Evolutionary conservation across 1,140 invertebrate genomes (phyloP).

Genomic region (Drosophila miranda): DNA sequence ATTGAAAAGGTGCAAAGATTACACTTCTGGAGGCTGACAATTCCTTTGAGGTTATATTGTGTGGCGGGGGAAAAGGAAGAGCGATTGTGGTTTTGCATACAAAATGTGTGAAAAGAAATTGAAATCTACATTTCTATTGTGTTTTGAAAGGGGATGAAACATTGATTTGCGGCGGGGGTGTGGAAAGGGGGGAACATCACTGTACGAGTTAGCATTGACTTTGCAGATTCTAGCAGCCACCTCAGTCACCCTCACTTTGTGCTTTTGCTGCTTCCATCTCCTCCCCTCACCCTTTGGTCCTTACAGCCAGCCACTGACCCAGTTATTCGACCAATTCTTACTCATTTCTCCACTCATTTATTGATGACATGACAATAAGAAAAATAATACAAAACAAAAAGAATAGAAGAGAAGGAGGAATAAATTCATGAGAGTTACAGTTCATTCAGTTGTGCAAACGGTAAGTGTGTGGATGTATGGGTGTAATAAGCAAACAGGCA

Average conservation of each 20-base stretch:
- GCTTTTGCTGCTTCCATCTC: no score
- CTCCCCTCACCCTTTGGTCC: no score
- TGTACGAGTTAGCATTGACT: no score
- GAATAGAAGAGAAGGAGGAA: conserved; percentile 3
- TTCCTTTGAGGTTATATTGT: conserved; percentile 71
- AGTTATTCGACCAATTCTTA: conserved; percentile 35
- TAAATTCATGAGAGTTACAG: conserved; percentile 55
- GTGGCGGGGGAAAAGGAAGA: conserved; percentile 6
- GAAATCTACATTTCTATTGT: conserved; percentile 71
- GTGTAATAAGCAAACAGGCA: conserved; percentile 34
- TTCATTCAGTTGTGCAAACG: conserved; percentile 53
- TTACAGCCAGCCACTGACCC: conserved; percentile 34
- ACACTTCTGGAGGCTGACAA: conserved; percentile 51
- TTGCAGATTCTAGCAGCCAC: conserved; percentile 16
- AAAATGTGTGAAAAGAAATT: conserved; percentile 57
- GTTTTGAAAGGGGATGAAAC: conserved; percentile 15
- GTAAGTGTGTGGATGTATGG: no score
- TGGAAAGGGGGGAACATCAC: neutral
- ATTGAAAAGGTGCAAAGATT: conserved; percentile 57
- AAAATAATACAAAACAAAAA: neutral
- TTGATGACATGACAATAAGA: conserved; percentile 56
- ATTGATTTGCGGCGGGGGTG: conserved; percentile 11
- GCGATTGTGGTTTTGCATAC: conserved; percentile 33
- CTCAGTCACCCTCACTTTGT: neutral
- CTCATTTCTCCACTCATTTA: conserved; percentile 41